A percentile compares a stretch with the other conserved stretches of the same genome.
These are phyloP conservation scores for Xiphophorus couchianus DNA, from an alignment of 2,113 vertebrate species.

Conservation along the genomic window DNA sequence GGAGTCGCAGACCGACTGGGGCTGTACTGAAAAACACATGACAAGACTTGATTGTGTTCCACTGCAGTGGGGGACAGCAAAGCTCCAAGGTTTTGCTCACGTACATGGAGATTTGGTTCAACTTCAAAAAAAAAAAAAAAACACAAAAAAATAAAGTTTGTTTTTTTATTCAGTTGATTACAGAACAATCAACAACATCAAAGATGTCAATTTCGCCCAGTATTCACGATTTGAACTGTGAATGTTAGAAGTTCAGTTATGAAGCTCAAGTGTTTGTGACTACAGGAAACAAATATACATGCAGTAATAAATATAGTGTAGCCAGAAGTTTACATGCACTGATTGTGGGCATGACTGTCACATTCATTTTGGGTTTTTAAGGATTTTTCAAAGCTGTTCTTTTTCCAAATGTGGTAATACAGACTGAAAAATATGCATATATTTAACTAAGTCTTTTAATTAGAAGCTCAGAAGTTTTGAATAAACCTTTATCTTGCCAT, in stretches of 20 bases:
- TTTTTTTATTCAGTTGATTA: constrained; percentile 18
- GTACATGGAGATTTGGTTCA: constrained; percentile 6
- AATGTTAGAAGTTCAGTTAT: constrained; percentile 14
- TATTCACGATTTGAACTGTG: constrained; percentile 16
- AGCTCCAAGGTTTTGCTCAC: constrained; percentile 32
- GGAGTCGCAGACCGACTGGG: constrained; percentile 92
- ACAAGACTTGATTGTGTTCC: constrained; percentile 75
- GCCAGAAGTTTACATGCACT: not conserved
- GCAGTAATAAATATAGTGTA: not conserved
- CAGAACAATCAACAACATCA: constrained; percentile 25
- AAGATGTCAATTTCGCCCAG: constrained; percentile 33
- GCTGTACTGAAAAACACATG: constrained; percentile 87
- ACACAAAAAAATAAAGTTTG: constrained; percentile 20
- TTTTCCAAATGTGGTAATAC: not conserved
- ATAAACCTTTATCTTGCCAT: not conserved
- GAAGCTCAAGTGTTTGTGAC: not conserved
- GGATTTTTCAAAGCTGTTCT: not conserved
- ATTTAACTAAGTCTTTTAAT: too few relatives aligned
- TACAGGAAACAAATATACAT: not conserved
- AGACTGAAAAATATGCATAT: too few relatives aligned
- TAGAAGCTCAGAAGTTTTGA: not conserved
- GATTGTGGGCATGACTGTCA: not conserved
- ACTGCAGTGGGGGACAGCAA: constrained; percentile 33
- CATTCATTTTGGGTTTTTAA: not conserved
- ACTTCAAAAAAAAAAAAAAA: constrained; percentile 1